Evolutionary conservation across 2,888 invertebrate species (phyloP).

Genomic region (Xanthia togata): DNA sequence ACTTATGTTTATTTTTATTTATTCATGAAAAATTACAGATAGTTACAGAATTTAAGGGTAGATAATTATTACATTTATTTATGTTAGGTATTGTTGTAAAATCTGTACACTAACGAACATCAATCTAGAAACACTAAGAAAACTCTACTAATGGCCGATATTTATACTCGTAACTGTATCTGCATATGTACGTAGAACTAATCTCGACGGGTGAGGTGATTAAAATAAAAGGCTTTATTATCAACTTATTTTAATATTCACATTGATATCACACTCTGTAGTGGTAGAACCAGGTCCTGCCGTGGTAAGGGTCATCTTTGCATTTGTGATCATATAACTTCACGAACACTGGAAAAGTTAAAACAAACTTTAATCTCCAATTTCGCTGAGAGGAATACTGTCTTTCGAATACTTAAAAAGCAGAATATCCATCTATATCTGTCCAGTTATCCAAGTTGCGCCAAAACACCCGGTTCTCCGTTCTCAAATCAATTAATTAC

Average conservation of each 20-base stretch:
- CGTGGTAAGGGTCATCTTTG: constrained; percentile 75
- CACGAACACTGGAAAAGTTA: constrained; percentile 81
- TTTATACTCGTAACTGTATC: too few relatives aligned
- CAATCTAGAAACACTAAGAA: background rate
- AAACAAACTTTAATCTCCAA: background rate
- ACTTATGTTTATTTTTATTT: too few relatives aligned
- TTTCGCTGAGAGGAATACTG: background rate
- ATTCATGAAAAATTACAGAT: too few relatives aligned
- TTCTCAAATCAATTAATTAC: background rate
- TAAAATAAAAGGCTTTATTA: background rate
- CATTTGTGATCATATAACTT: constrained; percentile 78
- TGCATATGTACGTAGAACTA: background rate
- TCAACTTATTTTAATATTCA: constrained; percentile 13
- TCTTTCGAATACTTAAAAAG: background rate
- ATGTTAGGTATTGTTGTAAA: too few relatives aligned
- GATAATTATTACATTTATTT: too few relatives aligned
- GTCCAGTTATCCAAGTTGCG: background rate
- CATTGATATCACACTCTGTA: constrained; percentile 71
- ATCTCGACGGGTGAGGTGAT: background rate
- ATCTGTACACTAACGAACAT: background rate
- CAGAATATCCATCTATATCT: background rate
- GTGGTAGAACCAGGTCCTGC: constrained; percentile 81
- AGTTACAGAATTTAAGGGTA: too few relatives aligned
- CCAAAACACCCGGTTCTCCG: background rate
- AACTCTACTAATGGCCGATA: background rate